Evolutionary conservation across 2,888 invertebrate genomes (phyloP).

Genomic region (Nomada fucata): DNA sequence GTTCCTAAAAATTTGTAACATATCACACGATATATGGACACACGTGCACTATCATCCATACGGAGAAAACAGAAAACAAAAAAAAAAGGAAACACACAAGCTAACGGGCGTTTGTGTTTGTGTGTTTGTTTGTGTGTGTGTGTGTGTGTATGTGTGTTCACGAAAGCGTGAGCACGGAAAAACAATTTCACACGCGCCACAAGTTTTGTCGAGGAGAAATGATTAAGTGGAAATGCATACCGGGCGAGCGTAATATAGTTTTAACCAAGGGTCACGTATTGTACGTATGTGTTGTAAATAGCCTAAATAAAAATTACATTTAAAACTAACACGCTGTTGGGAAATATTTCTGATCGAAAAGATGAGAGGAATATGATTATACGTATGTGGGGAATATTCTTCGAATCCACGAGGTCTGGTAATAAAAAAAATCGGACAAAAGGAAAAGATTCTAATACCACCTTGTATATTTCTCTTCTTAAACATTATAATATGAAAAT

Average conservation of each 20-base stretch:
- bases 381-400: too few relatives aligned
- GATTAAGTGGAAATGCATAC: conserved; percentile 76
- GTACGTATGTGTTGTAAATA: conserved; percentile 84
- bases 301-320: conserved; percentile 84
- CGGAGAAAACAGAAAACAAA: background rate
- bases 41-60: conserved; percentile 65
- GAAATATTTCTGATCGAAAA: background rate
- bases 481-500: too few relatives aligned
- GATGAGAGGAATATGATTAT: too few relatives aligned
- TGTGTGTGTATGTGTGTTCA: background rate
- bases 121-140: background rate
- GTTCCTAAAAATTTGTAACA: conserved; percentile 83
- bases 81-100: background rate
- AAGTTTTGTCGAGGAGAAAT: conserved; percentile 58
- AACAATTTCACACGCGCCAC: conserved; percentile 53
- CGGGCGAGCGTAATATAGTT: conserved; percentile 79
- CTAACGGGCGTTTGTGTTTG: conserved; percentile 9
- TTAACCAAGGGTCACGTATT: conserved; percentile 83
- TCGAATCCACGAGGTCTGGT: too few relatives aligned
- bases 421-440: too few relatives aligned
- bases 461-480: too few relatives aligned
- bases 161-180: conserved; percentile 37
- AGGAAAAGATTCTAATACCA: too few relatives aligned
- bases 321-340: conserved; percentile 75
- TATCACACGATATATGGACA: conserved; percentile 76